phyloP scores from a whole-genome alignment of 2,888 invertebrate genomes.

The Drepanosiphum platanoidis region DNA sequence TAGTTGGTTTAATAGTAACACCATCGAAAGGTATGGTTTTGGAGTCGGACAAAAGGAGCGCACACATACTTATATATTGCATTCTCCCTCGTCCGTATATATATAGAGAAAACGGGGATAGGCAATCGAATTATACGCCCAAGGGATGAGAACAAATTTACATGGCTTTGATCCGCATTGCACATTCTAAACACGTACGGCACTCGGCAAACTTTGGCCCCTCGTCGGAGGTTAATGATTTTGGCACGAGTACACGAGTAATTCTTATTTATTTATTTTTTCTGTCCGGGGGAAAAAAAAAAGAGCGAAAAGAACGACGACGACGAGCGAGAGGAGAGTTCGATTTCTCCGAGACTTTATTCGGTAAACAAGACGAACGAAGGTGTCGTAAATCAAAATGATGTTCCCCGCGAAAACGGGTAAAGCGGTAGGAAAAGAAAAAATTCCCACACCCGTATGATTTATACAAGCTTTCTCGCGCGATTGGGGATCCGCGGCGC shows the following conservation, averaged over 20 bases:
- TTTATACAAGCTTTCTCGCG: constrained; percentile 45
- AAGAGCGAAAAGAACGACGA: background rate
- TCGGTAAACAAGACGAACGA: constrained; percentile 32
- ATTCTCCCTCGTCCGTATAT: background rate
- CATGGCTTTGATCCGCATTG: constrained; percentile 58
- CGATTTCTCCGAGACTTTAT: constrained; percentile 47
- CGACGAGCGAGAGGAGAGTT: background rate
- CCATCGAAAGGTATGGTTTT: background rate
- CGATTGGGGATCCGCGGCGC: constrained; percentile 31
- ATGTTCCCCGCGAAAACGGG: background rate
- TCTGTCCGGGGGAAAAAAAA: background rate
- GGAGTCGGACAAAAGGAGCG: constrained; percentile 33
- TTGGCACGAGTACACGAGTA: constrained; percentile 50
- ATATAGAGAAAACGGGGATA: constrained; percentile 27
- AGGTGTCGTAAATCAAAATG: constrained; percentile 54
- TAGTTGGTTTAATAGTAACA: background rate
- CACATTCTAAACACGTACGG: constrained; percentile 59
- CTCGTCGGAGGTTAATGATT: constrained; percentile 54
- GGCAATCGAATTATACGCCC: constrained; percentile 61
- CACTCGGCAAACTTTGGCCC: constrained; percentile 39
- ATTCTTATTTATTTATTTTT: constrained; percentile 49
- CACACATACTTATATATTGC: background rate
- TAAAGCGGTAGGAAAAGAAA: constrained; percentile 20
- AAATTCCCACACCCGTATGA: constrained; percentile 46
- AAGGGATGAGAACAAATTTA: constrained; percentile 59